These are phyloP conservation scores for Hirundo rustica DNA, from an alignment of 2,797 vertebrate genomes.

Conservation along the genomic window DNA sequence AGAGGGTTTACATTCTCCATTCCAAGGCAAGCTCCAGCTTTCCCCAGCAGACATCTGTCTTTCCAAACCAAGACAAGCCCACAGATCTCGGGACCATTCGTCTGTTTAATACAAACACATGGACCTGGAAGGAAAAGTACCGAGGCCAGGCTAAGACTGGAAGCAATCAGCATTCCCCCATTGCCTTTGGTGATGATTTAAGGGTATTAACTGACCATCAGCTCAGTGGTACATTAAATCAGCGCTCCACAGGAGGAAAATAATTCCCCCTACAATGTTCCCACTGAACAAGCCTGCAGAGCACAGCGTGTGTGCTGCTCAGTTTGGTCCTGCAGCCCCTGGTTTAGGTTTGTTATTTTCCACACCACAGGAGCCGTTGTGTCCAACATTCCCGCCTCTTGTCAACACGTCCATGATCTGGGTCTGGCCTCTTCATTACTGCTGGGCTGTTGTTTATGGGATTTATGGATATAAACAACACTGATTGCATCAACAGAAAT, in stretches of 20 bases:
- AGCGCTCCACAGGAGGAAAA: background rate
- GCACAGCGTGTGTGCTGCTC: background rate
- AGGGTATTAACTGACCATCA: background rate
- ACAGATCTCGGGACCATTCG: background rate
- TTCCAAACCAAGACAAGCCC: background rate
- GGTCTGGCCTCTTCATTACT: background rate
- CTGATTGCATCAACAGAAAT: background rate
- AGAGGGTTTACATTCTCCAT: background rate
- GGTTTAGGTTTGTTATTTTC: background rate
- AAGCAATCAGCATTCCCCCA: background rate
- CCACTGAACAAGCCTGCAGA: background rate
- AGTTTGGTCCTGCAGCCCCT: background rate
- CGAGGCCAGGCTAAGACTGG: background rate
- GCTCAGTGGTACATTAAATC: background rate
- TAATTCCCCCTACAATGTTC: background rate
- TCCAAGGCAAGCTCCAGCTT: background rate
- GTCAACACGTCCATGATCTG: background rate
- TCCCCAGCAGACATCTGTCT: background rate
- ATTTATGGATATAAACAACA: slow-evolving; percentile 30
- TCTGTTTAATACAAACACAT: background rate
- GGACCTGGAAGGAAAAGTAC: background rate
- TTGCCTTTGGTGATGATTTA: background rate
- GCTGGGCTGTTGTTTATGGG: background rate
- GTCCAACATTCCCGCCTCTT: slow-evolving; percentile 2
- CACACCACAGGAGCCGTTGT: background rate